Percentiles rank a stretch among this genome's conserved stretches.
These are phyloP conservation scores for Lycodopsis pacificus DNA, from an alignment of 2,797 vertebrate species.

Conservation along the genomic window DNA sequence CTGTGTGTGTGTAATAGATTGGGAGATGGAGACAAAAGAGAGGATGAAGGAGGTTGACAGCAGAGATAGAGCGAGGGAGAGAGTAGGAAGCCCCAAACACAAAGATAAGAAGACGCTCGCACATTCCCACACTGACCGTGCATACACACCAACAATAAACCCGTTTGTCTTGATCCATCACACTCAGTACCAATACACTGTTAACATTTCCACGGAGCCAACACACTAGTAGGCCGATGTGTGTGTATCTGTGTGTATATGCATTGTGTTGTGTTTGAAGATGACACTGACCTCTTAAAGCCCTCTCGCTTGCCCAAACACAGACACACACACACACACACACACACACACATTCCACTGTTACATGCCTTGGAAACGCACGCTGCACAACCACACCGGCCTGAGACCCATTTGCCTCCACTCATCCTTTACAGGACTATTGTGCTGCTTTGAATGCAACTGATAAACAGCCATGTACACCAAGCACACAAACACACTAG, in stretches of 20 bases:
- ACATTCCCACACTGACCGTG: slow-evolving; percentile 22
- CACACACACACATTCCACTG: slow-evolving; percentile 58
- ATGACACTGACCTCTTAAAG: slow-evolving; percentile 63
- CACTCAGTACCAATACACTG: slow-evolving; percentile 6
- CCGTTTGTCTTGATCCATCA: slow-evolving; percentile 15
- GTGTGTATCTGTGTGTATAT: slow-evolving; percentile 28
- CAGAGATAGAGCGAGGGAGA: neutral
- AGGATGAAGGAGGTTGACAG: neutral
- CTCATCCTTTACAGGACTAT: slow-evolving; percentile 63
- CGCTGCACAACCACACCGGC: slow-evolving; percentile 33
- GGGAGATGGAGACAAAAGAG: neutral
- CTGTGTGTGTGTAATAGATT: neutral
- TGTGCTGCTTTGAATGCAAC: slow-evolving; percentile 64
- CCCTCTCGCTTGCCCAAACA: slow-evolving; percentile 49
- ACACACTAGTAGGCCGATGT: neutral
- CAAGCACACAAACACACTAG: slow-evolving; percentile 51
- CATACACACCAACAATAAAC: slow-evolving; percentile 23
- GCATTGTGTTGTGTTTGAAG: slow-evolving; percentile 45
- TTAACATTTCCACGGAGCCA: slow-evolving; percentile 31
- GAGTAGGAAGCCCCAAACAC: neutral
- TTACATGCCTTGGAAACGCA: slow-evolving; percentile 66
- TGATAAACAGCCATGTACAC: slow-evolving; percentile 67
- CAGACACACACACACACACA: slow-evolving; percentile 15
- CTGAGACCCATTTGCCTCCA: slow-evolving; percentile 65
- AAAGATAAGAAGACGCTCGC: slow-evolving; percentile 12